Evolutionary conservation across 1,140 invertebrate species (phyloP).

Genomic region (Conus betulinus): DNA sequence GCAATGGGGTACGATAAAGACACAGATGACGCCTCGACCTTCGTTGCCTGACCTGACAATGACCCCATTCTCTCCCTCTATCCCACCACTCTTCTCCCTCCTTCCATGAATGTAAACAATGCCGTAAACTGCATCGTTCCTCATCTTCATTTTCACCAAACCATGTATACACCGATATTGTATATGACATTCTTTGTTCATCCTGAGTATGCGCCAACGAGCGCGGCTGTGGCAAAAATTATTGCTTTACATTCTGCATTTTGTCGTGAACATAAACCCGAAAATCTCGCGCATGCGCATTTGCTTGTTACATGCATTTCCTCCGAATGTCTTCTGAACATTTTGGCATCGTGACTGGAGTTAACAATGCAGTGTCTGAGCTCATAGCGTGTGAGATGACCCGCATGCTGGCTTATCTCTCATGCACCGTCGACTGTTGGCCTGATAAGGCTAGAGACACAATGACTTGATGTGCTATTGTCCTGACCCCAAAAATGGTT

Average conservation of each 20-base stretch:
- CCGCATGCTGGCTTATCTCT: background rate
- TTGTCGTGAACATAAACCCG: constrained; percentile 23
- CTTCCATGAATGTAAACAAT: background rate
- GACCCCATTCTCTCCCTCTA: background rate
- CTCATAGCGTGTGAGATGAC: constrained; percentile 10
- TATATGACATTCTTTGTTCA: background rate
- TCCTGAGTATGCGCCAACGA: too few relatives aligned
- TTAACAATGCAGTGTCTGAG: constrained; percentile 35
- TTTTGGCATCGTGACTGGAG: constrained; percentile 34
- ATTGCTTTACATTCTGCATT: background rate
- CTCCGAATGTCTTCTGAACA: constrained; percentile 38
- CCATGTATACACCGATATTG: too few relatives aligned
- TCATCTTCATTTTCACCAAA: background rate
- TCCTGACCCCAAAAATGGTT: constrained; percentile 35
- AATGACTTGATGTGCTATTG: background rate
- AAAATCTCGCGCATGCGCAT: constrained; percentile 43
- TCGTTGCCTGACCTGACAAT: background rate
- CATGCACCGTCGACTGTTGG: background rate
- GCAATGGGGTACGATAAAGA: background rate
- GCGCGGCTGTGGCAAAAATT: background rate
- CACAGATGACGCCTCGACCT: background rate
- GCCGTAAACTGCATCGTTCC: background rate
- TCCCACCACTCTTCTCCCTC: background rate
- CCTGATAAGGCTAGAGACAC: background rate
- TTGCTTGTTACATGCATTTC: constrained; percentile 31